phyloP scores from a whole-genome alignment of 2,797 vertebrate species.

The Yasuhikotakia modesta region DNA sequence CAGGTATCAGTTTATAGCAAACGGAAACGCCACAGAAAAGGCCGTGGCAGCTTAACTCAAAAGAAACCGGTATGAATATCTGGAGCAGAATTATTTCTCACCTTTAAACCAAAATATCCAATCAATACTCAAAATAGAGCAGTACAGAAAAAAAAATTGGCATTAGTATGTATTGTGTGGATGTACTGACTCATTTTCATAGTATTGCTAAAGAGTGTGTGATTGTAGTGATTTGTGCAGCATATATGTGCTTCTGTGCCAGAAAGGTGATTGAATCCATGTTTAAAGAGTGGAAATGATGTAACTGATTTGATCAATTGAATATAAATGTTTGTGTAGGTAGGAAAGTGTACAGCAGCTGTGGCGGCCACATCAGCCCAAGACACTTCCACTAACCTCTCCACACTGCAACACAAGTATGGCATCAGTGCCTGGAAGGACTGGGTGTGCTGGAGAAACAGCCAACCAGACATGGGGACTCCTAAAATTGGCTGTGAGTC shows the following conservation, averaged over 20 bases:
- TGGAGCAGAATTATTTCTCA: not conserved
- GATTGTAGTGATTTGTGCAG: no score
- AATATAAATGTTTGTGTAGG: no score
- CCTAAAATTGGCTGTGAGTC: conserved; percentile 85
- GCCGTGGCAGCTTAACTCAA: conserved; percentile 81
- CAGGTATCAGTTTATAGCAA: conserved; percentile 55
- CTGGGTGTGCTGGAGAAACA: conserved; percentile 92
- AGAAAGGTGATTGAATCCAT: no score
- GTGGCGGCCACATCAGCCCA: conserved; percentile 62
- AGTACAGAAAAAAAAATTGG: no score
- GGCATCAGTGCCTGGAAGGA: conserved; percentile 94
- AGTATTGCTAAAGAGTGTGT: no score
- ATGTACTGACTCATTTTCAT: no score
- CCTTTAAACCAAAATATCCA: not conserved
- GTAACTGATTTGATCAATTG: not conserved
- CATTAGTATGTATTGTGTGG: no score
- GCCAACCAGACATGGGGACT: conserved; percentile 85
- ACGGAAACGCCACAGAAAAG: conserved; percentile 77
- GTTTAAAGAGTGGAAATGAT: no score
- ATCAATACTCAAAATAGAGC: not conserved
- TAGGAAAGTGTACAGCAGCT: conserved; percentile 75
- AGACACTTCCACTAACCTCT: conserved; percentile 31
- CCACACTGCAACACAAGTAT: conserved; percentile 87
- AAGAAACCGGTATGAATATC: conserved; percentile 82
- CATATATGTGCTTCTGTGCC: no score